phyloP scores from a whole-genome alignment of 2,113 vertebrate genomes.

The Pterocles gutturalis region DNA sequence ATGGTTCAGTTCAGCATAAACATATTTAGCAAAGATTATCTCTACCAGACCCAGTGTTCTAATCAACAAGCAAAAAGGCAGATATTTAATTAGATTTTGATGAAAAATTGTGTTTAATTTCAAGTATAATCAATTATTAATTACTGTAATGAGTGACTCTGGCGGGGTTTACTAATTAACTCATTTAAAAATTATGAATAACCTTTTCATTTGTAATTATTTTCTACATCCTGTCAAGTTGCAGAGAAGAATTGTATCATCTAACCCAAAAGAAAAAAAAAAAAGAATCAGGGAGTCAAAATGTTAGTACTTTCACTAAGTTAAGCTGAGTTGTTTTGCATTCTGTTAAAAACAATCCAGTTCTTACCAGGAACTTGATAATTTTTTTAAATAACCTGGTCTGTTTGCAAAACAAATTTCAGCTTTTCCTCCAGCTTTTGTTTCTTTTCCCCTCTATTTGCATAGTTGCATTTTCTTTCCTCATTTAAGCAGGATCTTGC shows the following conservation, averaged over 20 bases:
- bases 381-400: background rate
- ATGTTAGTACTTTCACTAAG: background rate
- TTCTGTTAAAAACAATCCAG: background rate
- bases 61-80: slow-evolving; percentile 86
- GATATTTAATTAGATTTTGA: slow-evolving; percentile 97
- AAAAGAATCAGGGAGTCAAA: background rate
- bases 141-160: slow-evolving; percentile 92
- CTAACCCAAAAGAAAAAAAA: slow-evolving; percentile 15
- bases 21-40: slow-evolving; percentile 86
- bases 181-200: slow-evolving; percentile 95
- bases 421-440: background rate
- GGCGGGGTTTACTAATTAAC: slow-evolving; percentile 95
- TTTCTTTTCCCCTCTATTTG: fast-evolving
- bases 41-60: slow-evolving; percentile 82
- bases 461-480: background rate
- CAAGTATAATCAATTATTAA: slow-evolving; percentile 98
- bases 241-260: slow-evolving; percentile 69
- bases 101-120: slow-evolving; percentile 99
- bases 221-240: slow-evolving; percentile 79
- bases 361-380: background rate
- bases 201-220: slow-evolving; percentile 91
- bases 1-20: slow-evolving; percentile 84
- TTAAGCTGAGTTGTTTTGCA: background rate
- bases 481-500: background rate
- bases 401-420: background rate